These are phyloP conservation scores for Ctenodactylus gundi DNA, from an alignment of 2,113 vertebrate species.

Conservation along the genomic window DNA sequence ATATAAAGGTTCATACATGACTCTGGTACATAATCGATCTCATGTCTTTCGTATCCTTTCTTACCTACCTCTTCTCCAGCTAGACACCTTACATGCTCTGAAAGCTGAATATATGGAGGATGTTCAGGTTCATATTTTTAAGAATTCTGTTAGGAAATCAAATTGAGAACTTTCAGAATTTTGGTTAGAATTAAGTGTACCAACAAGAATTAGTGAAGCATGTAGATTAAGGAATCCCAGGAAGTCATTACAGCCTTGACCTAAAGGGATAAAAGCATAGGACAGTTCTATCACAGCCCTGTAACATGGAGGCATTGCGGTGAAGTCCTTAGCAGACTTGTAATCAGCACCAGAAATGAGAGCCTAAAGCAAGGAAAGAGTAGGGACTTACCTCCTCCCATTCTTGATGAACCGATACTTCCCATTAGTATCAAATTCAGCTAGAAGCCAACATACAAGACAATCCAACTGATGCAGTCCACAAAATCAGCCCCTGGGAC, in stretches of 20 bases:
- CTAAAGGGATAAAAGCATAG: neutral
- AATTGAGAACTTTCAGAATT: neutral
- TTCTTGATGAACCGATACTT: neutral
- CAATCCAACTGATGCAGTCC: neutral
- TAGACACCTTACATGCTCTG: neutral
- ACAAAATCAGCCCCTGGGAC: neutral
- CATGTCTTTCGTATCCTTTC: neutral
- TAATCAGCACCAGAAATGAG: conserved; percentile 1
- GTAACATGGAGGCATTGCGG: neutral
- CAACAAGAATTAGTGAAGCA: neutral
- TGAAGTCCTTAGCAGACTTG: neutral
- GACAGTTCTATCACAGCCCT: neutral
- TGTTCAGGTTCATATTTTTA: neutral
- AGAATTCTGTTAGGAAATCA: neutral
- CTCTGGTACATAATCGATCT: neutral
- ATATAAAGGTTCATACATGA: neutral
- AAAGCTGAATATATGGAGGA: neutral
- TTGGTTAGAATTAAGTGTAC: neutral
- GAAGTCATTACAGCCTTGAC: neutral
- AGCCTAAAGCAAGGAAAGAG: neutral
- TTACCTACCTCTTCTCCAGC: neutral
- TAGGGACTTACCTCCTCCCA: neutral
- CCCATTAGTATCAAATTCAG: neutral
- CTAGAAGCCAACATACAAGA: neutral
- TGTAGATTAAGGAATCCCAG: neutral